Percentiles rank a stretch among this genome's conserved stretches.
These are phyloP conservation scores for Ormyrus nitidulus DNA, from an alignment of 2,888 invertebrate species.

Conservation along the genomic window DNA sequence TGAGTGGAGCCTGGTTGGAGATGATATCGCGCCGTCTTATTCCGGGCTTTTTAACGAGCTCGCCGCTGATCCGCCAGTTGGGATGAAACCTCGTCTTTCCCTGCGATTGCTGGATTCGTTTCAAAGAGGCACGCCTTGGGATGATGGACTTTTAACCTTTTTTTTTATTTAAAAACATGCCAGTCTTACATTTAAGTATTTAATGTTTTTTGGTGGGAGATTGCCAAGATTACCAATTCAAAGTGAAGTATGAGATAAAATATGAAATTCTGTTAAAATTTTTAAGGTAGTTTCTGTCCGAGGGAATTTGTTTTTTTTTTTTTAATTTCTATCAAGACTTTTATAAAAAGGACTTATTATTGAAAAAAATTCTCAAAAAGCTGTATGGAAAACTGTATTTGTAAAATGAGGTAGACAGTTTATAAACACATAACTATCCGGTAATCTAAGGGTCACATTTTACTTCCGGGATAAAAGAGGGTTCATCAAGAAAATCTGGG, in stretches of 20 bases:
- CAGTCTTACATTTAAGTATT: constrained; percentile 14
- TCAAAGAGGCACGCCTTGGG: background rate
- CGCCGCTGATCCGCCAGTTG: background rate
- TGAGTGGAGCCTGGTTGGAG: background rate
- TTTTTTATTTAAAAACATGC: background rate
- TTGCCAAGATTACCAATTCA: too few relatives aligned
- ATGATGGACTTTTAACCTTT: constrained; percentile 1
- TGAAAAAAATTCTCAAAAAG: too few relatives aligned
- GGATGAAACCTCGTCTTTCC: constrained; percentile 12
- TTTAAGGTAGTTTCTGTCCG: background rate
- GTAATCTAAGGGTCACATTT: constrained; percentile 33
- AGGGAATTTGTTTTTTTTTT: background rate
- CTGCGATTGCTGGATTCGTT: constrained; percentile 7
- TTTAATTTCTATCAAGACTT: too few relatives aligned
- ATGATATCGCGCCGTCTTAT: constrained; percentile 32
- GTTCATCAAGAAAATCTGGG: constrained; percentile 35
- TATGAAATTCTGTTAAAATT: background rate
- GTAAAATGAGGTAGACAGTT: too few relatives aligned
- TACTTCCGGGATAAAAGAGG: constrained; percentile 7
- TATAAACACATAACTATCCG: background rate
- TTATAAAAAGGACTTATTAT: too few relatives aligned
- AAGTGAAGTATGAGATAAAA: too few relatives aligned
- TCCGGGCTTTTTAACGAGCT: constrained; percentile 52
- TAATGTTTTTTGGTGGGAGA: constrained; percentile 12
- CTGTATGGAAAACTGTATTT: too few relatives aligned